Base-by-base conservation (phyloP, 2,797 vertebrate species). In the Cynodonichthys magdalenae region DNA sequence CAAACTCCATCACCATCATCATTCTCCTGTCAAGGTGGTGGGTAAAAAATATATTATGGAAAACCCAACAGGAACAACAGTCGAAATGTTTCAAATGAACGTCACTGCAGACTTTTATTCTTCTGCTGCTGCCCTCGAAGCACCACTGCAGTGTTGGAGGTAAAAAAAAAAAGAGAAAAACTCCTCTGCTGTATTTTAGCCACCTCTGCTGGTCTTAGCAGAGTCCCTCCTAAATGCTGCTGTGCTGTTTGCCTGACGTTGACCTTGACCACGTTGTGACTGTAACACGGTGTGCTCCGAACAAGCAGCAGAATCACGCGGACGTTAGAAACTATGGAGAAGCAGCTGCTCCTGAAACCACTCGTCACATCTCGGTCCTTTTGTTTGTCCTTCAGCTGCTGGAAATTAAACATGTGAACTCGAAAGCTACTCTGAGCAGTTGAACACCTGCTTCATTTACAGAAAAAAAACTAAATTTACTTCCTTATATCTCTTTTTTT, bases 241-340 rank as follows among this genome's bases (percentile, higher is more conserved):
- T 68, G 14, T 63, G 60, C 63, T 59, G 81, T 66, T 62, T 58
- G 50, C 71, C 71, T 51, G 62, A 61, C 0, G 11, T 66, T 83
- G 83, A 90, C 88, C 84, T 89, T 89, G 82, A 79, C 52, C 18
- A 4, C 36, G 54, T 55, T 61, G 17, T 55, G 53, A 69, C 63
- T 5, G 34, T 57, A 62, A 74, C 66, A 64, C 50, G 6, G 28
- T 10, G 12, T 61, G 58, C 58, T 55, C 6, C 4, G 55, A 74
- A 49, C 45, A 71, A 17, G 54, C 46, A 8, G 27, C 62, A 59
- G 47, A 29, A 34, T 71, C 15, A 24, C 6, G 45, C 17, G 1
- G 56, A 55, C 6, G 47, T 46, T 42, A 36, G 17, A 63, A 3
- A 56, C 5, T 19, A 18, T 29, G 15, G 15, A 48, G 20, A 18